Conservation (phyloP, 2,113 vertebrate genomes). For the Prochilodus magdalenae region DNA sequence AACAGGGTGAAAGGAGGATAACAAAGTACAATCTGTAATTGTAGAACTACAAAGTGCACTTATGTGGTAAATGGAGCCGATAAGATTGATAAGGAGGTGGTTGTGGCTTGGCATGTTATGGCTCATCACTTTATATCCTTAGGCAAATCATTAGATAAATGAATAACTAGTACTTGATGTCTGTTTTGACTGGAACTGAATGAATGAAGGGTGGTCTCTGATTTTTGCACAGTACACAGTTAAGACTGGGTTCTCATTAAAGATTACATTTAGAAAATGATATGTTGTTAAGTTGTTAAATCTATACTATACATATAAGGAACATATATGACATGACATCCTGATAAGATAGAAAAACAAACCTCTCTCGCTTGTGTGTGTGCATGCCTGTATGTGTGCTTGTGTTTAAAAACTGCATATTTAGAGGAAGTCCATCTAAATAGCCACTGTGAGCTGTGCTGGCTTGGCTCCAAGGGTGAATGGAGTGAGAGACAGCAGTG, state of each 20-base stretch:
- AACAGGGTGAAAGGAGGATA: too few relatives aligned
- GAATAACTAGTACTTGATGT: too few relatives aligned
- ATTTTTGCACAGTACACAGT: too few relatives aligned
- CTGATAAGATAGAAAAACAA: background rate
- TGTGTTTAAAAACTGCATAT: constrained; percentile 24
- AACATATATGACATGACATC: background rate
- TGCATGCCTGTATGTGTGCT: background rate
- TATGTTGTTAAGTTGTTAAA: background rate
- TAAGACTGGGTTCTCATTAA: background rate
- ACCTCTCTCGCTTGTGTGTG: constrained; percentile 25
- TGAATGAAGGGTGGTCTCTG: too few relatives aligned
- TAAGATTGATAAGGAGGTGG: too few relatives aligned
- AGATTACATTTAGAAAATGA: background rate
- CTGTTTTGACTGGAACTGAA: too few relatives aligned
- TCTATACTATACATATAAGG: background rate
- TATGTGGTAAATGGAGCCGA: too few relatives aligned
- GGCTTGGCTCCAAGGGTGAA: constrained; percentile 18
- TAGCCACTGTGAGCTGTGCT: constrained; percentile 24
- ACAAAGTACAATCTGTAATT: too few relatives aligned
- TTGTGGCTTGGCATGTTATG: too few relatives aligned
- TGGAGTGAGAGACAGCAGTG: constrained; percentile 6
- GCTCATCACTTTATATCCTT: too few relatives aligned
- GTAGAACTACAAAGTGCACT: too few relatives aligned
- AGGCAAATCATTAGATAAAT: too few relatives aligned
- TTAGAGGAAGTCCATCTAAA: constrained; percentile 8